A percentile compares a stretch with the other conserved stretches of the same genome.
Conservation (phyloP, 2,888 invertebrate genomes). For the Arge pagana region DNA sequence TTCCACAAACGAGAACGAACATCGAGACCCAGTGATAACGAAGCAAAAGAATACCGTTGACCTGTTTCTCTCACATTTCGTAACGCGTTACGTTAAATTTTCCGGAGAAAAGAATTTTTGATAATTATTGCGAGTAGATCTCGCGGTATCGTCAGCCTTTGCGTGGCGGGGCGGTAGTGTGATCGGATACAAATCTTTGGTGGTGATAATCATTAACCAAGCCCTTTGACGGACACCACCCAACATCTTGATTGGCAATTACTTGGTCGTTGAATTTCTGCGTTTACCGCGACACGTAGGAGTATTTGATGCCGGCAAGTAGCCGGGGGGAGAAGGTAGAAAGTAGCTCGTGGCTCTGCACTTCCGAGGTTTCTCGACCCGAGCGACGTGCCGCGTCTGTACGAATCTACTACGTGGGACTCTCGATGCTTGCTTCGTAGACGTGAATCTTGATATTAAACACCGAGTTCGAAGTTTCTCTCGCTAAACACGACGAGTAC, state of each 20-base stretch:
- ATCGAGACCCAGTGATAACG: neutral
- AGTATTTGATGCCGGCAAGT: too few relatives aligned
- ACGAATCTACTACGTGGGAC: slow-evolving; percentile 31
- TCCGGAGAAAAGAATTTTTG: neutral
- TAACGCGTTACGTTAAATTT: too few relatives aligned
- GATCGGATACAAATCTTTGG: slow-evolving; percentile 32
- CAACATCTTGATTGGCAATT: slow-evolving; percentile 41
- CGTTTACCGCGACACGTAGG: too few relatives aligned
- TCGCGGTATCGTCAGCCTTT: too few relatives aligned
- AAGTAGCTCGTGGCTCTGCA: slow-evolving; percentile 4
- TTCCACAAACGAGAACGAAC: too few relatives aligned
- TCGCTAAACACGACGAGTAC: too few relatives aligned
- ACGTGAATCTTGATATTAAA: slow-evolving; percentile 32
- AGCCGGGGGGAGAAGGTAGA: too few relatives aligned
- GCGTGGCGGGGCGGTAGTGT: neutral
- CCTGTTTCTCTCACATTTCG: too few relatives aligned
- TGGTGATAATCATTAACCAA: slow-evolving; percentile 31
- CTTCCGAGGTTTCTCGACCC: slow-evolving; percentile 12
- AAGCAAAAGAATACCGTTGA: too few relatives aligned
- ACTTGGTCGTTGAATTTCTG: slow-evolving; percentile 25
- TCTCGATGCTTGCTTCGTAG: slow-evolving; percentile 34
- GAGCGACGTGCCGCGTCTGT: slow-evolving; percentile 24
- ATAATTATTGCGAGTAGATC: neutral
- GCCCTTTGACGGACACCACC: slow-evolving; percentile 39
- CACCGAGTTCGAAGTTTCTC: too few relatives aligned